Base-by-base conservation (phyloP, 2,888 invertebrate genomes). In the Drosophila monieri region DNA sequence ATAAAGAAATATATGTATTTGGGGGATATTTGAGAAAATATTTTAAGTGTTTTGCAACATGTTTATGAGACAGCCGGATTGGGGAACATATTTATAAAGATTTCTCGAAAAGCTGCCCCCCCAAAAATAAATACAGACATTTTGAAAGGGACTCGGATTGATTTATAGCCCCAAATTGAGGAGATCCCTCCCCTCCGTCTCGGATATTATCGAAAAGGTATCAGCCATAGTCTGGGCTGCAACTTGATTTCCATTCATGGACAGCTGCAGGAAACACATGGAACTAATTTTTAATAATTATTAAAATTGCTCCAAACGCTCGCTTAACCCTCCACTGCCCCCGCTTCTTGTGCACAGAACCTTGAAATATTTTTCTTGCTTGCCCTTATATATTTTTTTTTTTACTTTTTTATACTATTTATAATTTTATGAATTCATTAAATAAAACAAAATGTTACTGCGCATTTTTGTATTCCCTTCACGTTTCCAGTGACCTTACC, bases 121-220 rank as follows among this genome's bases (percentile, higher is more conserved):
- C 69, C 71, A 21, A 52, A 65, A 64, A 64, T 65, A 51, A 64
- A 64, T 37, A 73, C 71, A 74, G 64, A 61, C 60, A 48, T 61
- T 61, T 61, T 62, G 47, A 73, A 69, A 69, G 74, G 85, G 76
- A 73, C 77, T 39, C 49, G 73, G 85, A 90, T 89, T 90, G 90
- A 90, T 90, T 90, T 90, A 90, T 90, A 83, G 74, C 71, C 80
- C 71, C 62, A 89, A 91, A 80, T 80, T 80, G 88, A 80, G 74
- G 73, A 73, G 76, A 73, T 66, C 54, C 65, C 25, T 6, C 25
- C 25, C 25, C 27, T 25, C 25, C 76, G 72, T 66, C 60, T 61
- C 49, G 53, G 59, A 60, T 69, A 78, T 61, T 64, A 76, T 61
- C 67, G 64, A 55, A 64, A 53, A 59, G 67, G 61, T 64, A 67